Evolutionary conservation across 2,888 invertebrate species (phyloP).

Genomic region (Operophtera brumata): DNA sequence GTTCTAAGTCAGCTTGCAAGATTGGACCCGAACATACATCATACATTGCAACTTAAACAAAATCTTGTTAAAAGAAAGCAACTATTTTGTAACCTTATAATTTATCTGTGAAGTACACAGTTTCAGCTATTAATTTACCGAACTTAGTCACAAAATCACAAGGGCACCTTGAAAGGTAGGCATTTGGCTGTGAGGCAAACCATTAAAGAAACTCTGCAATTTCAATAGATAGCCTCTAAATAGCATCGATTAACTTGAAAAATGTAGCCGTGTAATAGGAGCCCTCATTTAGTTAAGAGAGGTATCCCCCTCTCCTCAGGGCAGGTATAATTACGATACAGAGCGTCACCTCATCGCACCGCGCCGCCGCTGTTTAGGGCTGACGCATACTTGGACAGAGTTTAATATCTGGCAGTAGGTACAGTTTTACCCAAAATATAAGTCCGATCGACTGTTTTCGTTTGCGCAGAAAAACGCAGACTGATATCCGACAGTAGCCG

Average conservation of each 20-base stretch:
- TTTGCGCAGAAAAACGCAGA: too few species aligned
- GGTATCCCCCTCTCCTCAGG: slow-evolving; percentile 15
- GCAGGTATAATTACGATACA: slow-evolving; percentile 34
- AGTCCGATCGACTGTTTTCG: too few species aligned
- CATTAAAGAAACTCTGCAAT: slow-evolving; percentile 23
- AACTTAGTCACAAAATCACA: slow-evolving; percentile 8
- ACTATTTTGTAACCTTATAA: too few species aligned
- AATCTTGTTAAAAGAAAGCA: too few species aligned
- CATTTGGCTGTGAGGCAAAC: slow-evolving; percentile 14
- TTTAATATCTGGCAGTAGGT: slow-evolving; percentile 23
- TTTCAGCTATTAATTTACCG: too few species aligned
- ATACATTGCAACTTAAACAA: too few species aligned
- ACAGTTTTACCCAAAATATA: too few species aligned
- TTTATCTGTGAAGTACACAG: too few species aligned
- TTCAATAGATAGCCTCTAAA: slow-evolving; percentile 29
- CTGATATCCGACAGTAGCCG: too few species aligned
- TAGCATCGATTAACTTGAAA: slow-evolving; percentile 33
- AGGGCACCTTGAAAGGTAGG: slow-evolving; percentile 13
- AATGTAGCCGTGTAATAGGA: slow-evolving; percentile 34
- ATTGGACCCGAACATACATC: too few species aligned
- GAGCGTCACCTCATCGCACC: slow-evolving; percentile 29
- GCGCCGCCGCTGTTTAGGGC: slow-evolving; percentile 19
- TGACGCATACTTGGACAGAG: slow-evolving; percentile 24
- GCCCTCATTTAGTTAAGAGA: slow-evolving; percentile 34
- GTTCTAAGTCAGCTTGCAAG: too few species aligned